Evolutionary conservation across 2,797 vertebrate species (phyloP), one percentile per base, ranked within the genome.

Genomic region (Silurus lanzhouensis): DNA sequence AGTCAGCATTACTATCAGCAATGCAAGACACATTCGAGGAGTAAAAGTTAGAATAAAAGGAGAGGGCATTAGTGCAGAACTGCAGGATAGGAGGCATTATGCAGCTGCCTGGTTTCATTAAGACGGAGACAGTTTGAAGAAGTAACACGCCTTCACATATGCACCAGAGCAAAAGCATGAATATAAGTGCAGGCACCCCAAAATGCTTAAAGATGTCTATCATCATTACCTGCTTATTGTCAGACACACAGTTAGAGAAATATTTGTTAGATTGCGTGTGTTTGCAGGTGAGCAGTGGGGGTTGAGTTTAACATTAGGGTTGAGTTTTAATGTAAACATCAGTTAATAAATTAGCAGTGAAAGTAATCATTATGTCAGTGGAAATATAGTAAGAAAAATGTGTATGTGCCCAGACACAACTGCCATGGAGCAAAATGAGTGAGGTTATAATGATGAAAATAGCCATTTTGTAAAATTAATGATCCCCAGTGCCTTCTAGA

Each of bases 91-190:
- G 52, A 31, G 90, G 92, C 92, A 94, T 94, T 93, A 92, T 92
- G 92, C 85, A 92, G 91, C 90, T 92, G 92, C 89, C 91, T 93
- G 92, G 88, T 89, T 94, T 95, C 91, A 93, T 92, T 92, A 92
- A 60, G 75, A 55, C 1, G 91, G 93, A 94, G 92, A 88, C 92
- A 93, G 91, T 91, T 89, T 90, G 92, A 92, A 89, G 91, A 91
- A 87, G 75, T 84, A 90, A 91, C 83, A 88, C 76, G 90, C 90
- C 44, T 57, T 19, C 7, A 89, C 72, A 82, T 86, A 89, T 87
- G 78, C 88, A 90, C 84, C 90, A 87, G 68, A 90, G 92, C 89
- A 86, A 86, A 91, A 27, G 90, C 91, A 77, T 91, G 90, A 92
- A 91, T 91, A 92, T 93, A 91, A 91, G 91, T 87, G 89, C 83